phyloP scores from a whole-genome alignment of 2,113 vertebrate species.

The Gavialis gangeticus region DNA sequence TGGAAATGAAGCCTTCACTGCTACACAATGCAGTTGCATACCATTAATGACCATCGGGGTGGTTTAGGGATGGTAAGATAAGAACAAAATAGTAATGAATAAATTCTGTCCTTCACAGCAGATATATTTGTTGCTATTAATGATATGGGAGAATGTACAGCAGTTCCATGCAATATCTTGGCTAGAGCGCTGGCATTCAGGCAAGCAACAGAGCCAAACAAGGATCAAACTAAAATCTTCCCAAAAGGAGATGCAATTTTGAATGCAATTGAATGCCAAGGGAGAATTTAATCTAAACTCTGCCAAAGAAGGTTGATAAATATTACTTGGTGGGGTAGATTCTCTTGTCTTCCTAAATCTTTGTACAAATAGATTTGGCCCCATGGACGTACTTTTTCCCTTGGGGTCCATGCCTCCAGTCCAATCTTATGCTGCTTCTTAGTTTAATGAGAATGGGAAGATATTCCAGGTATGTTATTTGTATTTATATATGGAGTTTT shows the following conservation, averaged over 20 bases:
- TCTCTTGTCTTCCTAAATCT: neutral
- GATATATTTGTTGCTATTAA: neutral
- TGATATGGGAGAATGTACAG: neutral
- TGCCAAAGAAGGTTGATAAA: neutral
- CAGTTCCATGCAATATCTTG: neutral
- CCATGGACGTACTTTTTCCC: neutral
- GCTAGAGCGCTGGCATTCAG: neutral
- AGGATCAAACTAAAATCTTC: neutral
- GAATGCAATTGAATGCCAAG: neutral
- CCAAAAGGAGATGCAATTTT: neutral
- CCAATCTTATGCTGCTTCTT: neutral
- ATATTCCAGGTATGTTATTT: neutral
- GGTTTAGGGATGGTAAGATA: neutral
- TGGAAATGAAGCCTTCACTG: neutral
- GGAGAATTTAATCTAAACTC: neutral
- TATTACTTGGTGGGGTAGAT: fast-evolving
- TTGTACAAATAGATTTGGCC: no score
- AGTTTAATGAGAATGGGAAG: neutral
- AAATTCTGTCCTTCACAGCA: neutral
- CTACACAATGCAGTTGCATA: fast-evolving
- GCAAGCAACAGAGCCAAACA: neutral
- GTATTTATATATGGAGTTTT: no score
- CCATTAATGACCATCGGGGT: neutral
- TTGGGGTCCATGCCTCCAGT: neutral
- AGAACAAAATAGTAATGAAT: neutral